Evolutionary conservation across 1,140 invertebrate genomes (phyloP).

Genomic region (Notospermus geniculatus): DNA sequence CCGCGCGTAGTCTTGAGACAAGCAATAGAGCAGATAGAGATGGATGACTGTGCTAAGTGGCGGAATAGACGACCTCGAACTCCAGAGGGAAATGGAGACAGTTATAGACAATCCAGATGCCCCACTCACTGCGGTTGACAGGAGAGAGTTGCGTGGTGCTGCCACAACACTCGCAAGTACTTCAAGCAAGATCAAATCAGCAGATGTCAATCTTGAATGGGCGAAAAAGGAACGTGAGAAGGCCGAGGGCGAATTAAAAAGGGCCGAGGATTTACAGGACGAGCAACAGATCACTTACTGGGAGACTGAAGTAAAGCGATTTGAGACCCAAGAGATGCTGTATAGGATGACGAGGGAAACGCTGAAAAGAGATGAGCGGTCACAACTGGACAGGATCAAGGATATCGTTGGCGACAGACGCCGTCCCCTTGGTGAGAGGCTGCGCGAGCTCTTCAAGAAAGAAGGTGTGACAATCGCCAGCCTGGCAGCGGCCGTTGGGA

Average conservation of each 20-base stretch:
- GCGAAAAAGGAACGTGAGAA: neutral
- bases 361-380: neutral
- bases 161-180: neutral
- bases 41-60: neutral
- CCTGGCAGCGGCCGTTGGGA: neutral
- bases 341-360: neutral
- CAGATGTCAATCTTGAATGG: neutral
- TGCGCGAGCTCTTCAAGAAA: no score
- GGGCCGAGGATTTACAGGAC: neutral
- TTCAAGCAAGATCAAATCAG: constrained; percentile 1
- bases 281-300: neutral
- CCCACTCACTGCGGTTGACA: neutral
- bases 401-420: neutral
- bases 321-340: neutral
- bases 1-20: no score
- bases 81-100: constrained; percentile 2
- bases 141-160: neutral
- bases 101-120: neutral
- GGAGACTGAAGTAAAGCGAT: neutral
- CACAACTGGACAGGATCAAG: neutral
- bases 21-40: neutral
- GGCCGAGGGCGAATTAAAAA: neutral
- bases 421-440: no score
- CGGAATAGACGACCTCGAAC: neutral
- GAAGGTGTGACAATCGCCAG: no score